Base-by-base conservation (phyloP, 2,797 vertebrate species). In the Megalops cyprinoides region DNA sequence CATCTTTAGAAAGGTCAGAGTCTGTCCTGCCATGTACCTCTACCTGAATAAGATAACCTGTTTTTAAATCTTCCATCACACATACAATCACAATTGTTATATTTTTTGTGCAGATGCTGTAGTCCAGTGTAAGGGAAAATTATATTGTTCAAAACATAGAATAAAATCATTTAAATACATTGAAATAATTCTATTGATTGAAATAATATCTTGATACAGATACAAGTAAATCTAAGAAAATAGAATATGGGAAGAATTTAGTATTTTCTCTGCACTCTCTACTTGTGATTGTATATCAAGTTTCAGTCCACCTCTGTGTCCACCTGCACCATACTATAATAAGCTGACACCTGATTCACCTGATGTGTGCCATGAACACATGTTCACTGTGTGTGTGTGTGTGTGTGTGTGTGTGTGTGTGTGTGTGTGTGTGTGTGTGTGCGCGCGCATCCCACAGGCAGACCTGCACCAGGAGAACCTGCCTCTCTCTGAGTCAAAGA, bases 1-100 rank as follows among this genome's bases (percentile, higher is more conserved):
- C 62, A 73, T 98, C 55, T 99, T 98, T 87, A 96, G 97, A 84
- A 94, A 92, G 95, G 97, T 98, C 90, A 79, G 12, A 15, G 1
- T 55, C 56, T 15, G 85, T 85, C 25, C 15, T 1, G 34, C 25
- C 62, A 28, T 71, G 55, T 31, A 55, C 23, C 65, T 56, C 5
- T 15, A 46, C 20, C 39, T 15, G 23, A 69, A 8, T 55, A 20
- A 28, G 39, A 62, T 34, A 37, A 20, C n/a, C 42, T 15, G 3
- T 20, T 25, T 71, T 51, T 49, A 4, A 44, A 42, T n/a, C 48
- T 25, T 31, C 48, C 39, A 42, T 4, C 31, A 1, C 55, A n/a
- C n/a, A n/a, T 0, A 34, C 31, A 20, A 37, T 77, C 5, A 44
- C 31, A 7, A 42, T 55, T n/a, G 69, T 58, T 51, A 44, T 8